Conservation (phyloP, 2,888 invertebrate species). For the Leptogaster cylindrica region DNA sequence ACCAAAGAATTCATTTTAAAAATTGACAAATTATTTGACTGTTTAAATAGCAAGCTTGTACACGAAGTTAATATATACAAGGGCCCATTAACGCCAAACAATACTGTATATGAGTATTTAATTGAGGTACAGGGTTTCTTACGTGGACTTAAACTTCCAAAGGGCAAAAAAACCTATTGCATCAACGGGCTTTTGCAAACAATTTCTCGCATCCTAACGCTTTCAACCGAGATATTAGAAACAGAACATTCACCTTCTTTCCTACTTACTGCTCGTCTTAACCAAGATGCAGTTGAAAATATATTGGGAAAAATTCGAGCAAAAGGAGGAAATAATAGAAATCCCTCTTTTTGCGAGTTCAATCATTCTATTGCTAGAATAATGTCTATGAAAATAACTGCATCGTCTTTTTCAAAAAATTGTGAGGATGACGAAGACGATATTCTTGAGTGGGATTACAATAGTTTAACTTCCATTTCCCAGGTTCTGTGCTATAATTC, state of each 20-base stretch:
- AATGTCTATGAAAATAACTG: neutral
- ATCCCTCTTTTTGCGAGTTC: constrained; percentile 31
- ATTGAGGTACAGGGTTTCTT: neutral
- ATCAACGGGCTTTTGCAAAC: no score
- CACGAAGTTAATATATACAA: neutral
- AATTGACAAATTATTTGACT: neutral
- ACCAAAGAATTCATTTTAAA: neutral
- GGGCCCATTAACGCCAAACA: neutral
- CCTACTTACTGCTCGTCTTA: constrained; percentile 40
- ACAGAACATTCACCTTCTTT: no score
- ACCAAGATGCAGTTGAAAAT: constrained; percentile 41
- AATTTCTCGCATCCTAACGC: no score
- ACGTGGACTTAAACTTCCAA: neutral
- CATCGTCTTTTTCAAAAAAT: neutral
- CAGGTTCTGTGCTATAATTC: no score
- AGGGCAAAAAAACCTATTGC: no score
- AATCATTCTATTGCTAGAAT: constrained; percentile 57
- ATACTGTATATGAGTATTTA: neutral
- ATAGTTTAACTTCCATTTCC: no score
- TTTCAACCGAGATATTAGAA: no score
- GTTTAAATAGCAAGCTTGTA: neutral
- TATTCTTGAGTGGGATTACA: no score
- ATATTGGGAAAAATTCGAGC: constrained; percentile 37
- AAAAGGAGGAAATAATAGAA: constrained; percentile 38
- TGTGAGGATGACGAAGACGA: no score